Evolutionary conservation across 2,888 invertebrate species (phyloP), one percentile per base, ranked within the genome.

Genomic region (Diarsia dahlii): DNA sequence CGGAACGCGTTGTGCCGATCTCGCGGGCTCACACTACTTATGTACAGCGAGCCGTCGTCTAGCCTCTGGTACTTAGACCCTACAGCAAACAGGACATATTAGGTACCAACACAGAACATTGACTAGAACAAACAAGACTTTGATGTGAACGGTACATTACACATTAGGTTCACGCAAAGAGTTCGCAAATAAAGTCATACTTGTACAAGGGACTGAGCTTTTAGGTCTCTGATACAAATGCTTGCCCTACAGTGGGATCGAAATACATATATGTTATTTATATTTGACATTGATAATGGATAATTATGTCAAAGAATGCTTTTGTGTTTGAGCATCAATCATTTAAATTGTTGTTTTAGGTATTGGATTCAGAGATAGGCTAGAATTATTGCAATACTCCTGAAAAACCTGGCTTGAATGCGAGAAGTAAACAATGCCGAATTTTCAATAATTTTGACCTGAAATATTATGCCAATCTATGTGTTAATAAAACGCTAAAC

Each of bases 21-120:
- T 84, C 97, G 97, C 71, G 98, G 97, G 77, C 98, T 98, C 80
- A 98, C 98, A 88, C 98, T 97, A 93, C 98, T 98, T 92, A 99
- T 98, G 96, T 98, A 98, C 84, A 99, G 96, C 87, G 98, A 98
- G 23, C 99, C 99, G 91, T 98, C 98, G 87, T 98, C 97, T 81
- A 99, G 95, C 70, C 98, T 97, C 86, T 98, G 97, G 94, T 98
- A 98, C 93, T 98, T 98, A 72, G 96, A 89, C 62, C 95, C 96
- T 96, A 88, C 6, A 73, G 3, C 15, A 72, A 64, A 82, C 10
- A 45, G 50, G 12, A 46, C 13, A 8, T 0, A 34, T 58, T 58
- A 58, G 3, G 58, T 56, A 58, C 28, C 8, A 18, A 18, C 58
- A 28, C 28, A 28, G 28, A 56, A 56, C 0, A 18, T 34, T 60